Base-by-base conservation (phyloP, 2,888 invertebrate genomes). In the Tiliacea aurago region DNA sequence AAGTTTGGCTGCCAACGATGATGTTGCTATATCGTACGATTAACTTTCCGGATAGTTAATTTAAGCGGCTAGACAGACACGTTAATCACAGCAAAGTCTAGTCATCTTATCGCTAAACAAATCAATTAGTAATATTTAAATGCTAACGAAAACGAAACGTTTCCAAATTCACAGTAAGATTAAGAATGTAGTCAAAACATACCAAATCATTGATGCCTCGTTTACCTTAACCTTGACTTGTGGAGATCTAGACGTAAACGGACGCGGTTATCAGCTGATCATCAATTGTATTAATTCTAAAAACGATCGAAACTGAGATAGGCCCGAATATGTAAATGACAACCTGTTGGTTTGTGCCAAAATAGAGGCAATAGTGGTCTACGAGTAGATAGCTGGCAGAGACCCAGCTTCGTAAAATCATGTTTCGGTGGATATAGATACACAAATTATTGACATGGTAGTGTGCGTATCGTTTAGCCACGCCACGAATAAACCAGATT, bases 221-320 rank as follows among this genome's bases (percentile, higher is more conserved):
- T 18, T 73, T 1, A 56, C 62, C 77, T 77, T 66, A 80, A 62
- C 80, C 74, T 37, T 62, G 72, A 62, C 33, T 70, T 0, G 23
- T 9, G n/a, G 28, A 66, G 45, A 37, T 20, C 20, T 56, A 41
- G 51, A 62, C 55, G 37, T 56, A 61, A 53, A 59, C 80, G 63
- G 58, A 51, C 47, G 6, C 5, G 23, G 53, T 81, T 76, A 78
- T 78, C 81, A 65, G 64, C 47, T 68, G 55, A 49, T 47, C 43
- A 65, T 65, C 51, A 51, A 55, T 56, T 53, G 65, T 77, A 64
- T 73, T 72, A 47, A 64, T 59, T 49, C 56, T 33, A 59, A 51
- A 80, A 56, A 6, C 28, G 81, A 78, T 81, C 53, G 49, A 49
- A 43, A 49, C 41, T 15, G 4, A 74, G 75, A 78, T 78, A 66